Evolutionary conservation across 2,888 invertebrate genomes (phyloP).

Genomic region (Myopa tessellatipennis): DNA sequence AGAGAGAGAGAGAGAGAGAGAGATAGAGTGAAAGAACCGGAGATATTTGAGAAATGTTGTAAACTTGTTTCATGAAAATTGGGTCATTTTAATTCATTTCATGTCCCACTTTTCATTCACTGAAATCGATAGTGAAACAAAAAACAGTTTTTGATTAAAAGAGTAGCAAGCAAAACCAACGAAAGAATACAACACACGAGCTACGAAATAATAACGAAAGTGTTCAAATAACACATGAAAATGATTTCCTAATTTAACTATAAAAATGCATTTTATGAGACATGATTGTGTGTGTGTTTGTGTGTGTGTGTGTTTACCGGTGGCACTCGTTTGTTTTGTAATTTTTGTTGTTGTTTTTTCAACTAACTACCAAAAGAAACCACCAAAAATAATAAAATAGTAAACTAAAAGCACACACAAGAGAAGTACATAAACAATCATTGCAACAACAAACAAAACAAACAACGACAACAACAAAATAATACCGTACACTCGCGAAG

Average conservation of each 20-base stretch:
- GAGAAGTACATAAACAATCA: background rate
- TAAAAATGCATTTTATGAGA: slow-evolving; percentile 11
- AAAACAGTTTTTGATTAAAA: too few species aligned
- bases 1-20: too few species aligned
- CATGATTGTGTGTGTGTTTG: background rate
- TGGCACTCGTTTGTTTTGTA: background rate
- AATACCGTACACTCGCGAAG: too few species aligned
- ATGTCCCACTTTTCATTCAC: too few species aligned
- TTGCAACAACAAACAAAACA: background rate
- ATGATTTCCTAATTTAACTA: slow-evolving; percentile 18
- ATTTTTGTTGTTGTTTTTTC: background rate
- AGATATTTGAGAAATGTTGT: too few species aligned
- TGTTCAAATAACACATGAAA: background rate
- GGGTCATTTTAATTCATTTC: too few species aligned
- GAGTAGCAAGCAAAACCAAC: too few species aligned
- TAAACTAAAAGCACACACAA: background rate
- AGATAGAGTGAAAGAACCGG: too few species aligned
- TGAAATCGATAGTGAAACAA: too few species aligned
- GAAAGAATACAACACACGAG: too few species aligned
- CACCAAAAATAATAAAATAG: background rate
- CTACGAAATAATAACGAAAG: slow-evolving; percentile 4
- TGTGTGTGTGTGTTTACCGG: background rate
- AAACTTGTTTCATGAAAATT: too few species aligned
- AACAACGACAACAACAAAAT: background rate
- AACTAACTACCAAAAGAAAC: background rate